Evolutionary conservation across 2,113 vertebrate species (phyloP).

Genomic region (Psephotus haematonotus): DNA sequence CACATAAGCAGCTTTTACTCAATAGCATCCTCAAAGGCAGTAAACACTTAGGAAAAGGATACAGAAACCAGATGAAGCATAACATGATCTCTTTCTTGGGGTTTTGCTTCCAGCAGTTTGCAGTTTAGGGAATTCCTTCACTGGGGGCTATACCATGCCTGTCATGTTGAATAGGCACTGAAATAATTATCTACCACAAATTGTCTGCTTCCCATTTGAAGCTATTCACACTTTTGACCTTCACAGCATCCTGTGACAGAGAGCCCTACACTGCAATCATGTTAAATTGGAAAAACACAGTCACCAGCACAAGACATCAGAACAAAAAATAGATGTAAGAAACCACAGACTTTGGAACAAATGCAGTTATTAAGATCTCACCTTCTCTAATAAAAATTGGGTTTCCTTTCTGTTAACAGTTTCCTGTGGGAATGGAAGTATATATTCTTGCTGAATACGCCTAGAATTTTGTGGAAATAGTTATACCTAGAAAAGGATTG

Average conservation of each 20-base stretch:
- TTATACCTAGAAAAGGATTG: neutral
- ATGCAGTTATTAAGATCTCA: neutral
- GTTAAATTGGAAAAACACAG: neutral
- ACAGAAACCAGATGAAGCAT: neutral
- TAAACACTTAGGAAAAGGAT: neutral
- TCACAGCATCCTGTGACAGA: neutral
- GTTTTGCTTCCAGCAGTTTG: neutral
- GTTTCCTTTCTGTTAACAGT: neutral
- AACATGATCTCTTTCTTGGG: neutral
- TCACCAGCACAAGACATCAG: neutral
- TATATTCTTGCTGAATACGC: neutral
- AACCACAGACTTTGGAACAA: neutral
- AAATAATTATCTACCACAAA: constrained; percentile 15
- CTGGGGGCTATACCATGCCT: neutral
- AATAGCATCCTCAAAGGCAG: neutral
- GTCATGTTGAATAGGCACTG: neutral
- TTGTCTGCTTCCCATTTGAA: neutral
- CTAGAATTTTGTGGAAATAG: neutral
- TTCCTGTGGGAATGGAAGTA: neutral
- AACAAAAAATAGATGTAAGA: neutral
- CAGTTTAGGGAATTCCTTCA: neutral
- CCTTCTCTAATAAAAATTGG: neutral
- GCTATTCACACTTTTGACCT: neutral
- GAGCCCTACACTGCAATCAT: neutral
- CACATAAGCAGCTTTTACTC: neutral